Evolutionary conservation across 2,888 invertebrate species (phyloP).

Genomic region (Drosophila subsilvestris): DNA sequence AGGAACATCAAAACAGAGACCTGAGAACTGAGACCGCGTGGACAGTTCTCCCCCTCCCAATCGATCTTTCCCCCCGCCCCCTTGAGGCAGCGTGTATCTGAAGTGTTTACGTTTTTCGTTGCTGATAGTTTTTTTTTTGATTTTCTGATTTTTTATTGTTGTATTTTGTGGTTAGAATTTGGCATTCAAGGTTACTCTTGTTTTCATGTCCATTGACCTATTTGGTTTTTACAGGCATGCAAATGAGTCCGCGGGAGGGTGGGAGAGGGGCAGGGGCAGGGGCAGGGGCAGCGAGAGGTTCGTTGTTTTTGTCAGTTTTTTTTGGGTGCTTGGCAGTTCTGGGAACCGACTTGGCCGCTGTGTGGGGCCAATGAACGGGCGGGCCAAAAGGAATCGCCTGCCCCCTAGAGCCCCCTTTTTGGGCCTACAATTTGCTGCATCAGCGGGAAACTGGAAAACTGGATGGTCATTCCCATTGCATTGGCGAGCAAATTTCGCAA

Average conservation of each 20-base stretch:
- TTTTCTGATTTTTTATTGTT: constrained; percentile 10
- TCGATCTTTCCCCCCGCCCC: not conserved
- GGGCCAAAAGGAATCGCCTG: not conserved
- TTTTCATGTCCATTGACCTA: constrained; percentile 81
- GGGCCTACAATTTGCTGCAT: too few relatives aligned
- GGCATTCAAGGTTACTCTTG: constrained; percentile 76
- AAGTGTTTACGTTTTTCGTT: constrained; percentile 74
- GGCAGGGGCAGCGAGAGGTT: too few relatives aligned
- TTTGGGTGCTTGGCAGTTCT: not conserved
- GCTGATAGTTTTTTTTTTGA: constrained; percentile 44
- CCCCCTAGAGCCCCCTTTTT: too few relatives aligned
- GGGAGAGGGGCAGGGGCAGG: too few relatives aligned
- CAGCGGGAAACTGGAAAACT: too few relatives aligned
- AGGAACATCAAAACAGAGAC: constrained; percentile 8
- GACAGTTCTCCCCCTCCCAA: not conserved
- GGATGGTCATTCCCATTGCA: too few relatives aligned
- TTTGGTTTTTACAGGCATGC: constrained; percentile 66
- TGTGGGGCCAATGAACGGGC: not conserved
- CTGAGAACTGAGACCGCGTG: constrained; percentile 44
- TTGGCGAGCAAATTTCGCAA: too few relatives aligned
- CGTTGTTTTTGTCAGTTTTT: not conserved
- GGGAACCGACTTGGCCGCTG: not conserved
- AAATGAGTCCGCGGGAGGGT: constrained; percentile 56
- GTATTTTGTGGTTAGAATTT: constrained; percentile 16
- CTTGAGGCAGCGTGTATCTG: constrained; percentile 17